Conservation (phyloP, 2,113 vertebrate genomes). For the Australoheros scitulus region DNA sequence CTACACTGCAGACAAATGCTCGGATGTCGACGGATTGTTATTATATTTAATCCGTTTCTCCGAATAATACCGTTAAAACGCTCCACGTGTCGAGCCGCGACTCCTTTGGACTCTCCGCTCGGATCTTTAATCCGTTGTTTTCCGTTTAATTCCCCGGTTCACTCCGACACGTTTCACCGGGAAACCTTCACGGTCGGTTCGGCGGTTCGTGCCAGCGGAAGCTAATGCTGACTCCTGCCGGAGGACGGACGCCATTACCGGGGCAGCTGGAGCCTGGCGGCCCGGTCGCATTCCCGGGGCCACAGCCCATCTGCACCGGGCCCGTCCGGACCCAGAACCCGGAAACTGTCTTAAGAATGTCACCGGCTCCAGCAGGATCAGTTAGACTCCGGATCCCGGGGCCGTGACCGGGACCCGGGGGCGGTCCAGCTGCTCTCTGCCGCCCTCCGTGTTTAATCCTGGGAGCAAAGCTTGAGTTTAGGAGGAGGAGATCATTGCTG, state of each 20-base stretch:
- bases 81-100: constrained; percentile 28
- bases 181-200: background rate
- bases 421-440: background rate
- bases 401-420: too few relatives aligned
- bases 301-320: background rate
- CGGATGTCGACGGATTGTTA: background rate
- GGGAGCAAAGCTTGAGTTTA: too few relatives aligned
- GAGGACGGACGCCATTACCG: constrained; percentile 77
- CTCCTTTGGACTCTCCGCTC: background rate
- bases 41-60: constrained; percentile 9
- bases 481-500: too few relatives aligned
- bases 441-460: too few relatives aligned
- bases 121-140: background rate
- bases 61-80: constrained; percentile 33
- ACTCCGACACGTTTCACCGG: background rate
- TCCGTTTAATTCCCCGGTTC: background rate
- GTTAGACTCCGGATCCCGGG: background rate
- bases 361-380: background rate
- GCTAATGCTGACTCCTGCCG: constrained; percentile 79
- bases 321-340: background rate
- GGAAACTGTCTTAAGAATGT: background rate
- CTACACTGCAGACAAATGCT: background rate
- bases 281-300: constrained; percentile 8
- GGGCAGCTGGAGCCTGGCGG: constrained; percentile 51
- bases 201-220: constrained; percentile 67